phyloP scores from a whole-genome alignment of 2,113 vertebrate species.

The Pygoscelis antarcticus region DNA sequence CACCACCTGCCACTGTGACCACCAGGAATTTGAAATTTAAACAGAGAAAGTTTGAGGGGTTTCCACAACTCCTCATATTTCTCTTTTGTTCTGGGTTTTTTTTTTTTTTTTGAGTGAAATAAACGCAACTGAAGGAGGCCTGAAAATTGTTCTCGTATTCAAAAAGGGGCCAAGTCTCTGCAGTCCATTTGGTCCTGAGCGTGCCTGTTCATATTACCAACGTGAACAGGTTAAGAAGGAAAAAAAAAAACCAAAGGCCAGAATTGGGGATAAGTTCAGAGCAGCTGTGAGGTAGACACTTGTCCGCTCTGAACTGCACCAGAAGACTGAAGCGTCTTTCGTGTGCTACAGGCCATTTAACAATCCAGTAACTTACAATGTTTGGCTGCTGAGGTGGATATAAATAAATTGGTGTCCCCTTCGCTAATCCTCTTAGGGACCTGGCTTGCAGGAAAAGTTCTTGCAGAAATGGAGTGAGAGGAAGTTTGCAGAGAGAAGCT shows the following conservation, averaged over 20 bases:
- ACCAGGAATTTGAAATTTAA: not conserved
- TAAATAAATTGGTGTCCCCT: not conserved
- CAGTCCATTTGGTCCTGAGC: not conserved
- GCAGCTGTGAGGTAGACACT: not conserved
- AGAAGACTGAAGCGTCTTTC: not conserved
- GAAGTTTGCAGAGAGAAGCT: constrained; percentile 33
- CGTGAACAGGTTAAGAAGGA: not conserved
- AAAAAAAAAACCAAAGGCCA: not conserved
- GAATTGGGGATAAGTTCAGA: not conserved
- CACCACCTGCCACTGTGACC: not conserved
- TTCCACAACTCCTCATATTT: not conserved
- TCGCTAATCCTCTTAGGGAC: not conserved
- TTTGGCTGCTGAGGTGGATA: not conserved
- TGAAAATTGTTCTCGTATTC: not conserved
- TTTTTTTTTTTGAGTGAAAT: not conserved
- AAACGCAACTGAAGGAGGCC: not conserved
- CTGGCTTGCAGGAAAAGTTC: not conserved
- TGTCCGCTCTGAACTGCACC: not conserved
- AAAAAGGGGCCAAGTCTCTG: not conserved
- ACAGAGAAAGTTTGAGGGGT: not conserved
- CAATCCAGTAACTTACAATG: not conserved
- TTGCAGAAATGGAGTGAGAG: not conserved
- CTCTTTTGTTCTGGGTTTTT: not conserved
- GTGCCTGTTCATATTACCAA: not conserved
- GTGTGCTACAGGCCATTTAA: not conserved